These are phyloP conservation scores for Equus przewalskii DNA, from an alignment of 2,113 vertebrate species.

Conservation along the genomic window DNA sequence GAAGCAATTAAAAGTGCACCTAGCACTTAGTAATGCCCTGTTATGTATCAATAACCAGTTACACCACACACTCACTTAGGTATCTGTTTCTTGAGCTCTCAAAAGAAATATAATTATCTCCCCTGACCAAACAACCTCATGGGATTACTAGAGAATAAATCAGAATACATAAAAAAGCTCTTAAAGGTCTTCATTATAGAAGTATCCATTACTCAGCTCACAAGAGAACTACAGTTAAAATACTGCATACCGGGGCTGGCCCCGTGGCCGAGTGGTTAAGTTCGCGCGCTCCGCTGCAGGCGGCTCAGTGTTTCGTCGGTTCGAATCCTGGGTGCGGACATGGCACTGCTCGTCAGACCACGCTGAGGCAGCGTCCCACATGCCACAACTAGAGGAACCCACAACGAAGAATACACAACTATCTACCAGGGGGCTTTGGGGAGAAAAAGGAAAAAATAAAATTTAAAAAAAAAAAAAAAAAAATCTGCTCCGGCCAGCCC, in stretches of 20 bases:
- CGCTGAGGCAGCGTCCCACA: too few species aligned
- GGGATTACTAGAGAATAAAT: not conserved
- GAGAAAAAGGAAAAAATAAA: too few species aligned
- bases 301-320: too few species aligned
- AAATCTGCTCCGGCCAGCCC: too few species aligned
- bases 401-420: too few species aligned
- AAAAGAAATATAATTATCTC: constrained; percentile 41
- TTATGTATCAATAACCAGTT: not conserved
- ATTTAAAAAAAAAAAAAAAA: too few species aligned
- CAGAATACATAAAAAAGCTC: not conserved
- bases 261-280: too few species aligned
- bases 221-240: constrained; percentile 41
- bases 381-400: too few species aligned
- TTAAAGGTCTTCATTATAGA: not conserved
- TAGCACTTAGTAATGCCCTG: not conserved
- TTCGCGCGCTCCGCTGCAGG: too few species aligned
- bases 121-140: not conserved
- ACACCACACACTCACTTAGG: not conserved
- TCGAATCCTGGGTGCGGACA: too few species aligned
- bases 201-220: not conserved
- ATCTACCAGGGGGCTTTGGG: too few species aligned
- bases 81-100: not conserved
- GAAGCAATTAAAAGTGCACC: not conserved
- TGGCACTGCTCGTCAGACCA: too few species aligned
- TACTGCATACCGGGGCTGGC: not conserved